Conservation (phyloP, 2,797 vertebrate species). For the Ptychadena robeensis region DNA sequence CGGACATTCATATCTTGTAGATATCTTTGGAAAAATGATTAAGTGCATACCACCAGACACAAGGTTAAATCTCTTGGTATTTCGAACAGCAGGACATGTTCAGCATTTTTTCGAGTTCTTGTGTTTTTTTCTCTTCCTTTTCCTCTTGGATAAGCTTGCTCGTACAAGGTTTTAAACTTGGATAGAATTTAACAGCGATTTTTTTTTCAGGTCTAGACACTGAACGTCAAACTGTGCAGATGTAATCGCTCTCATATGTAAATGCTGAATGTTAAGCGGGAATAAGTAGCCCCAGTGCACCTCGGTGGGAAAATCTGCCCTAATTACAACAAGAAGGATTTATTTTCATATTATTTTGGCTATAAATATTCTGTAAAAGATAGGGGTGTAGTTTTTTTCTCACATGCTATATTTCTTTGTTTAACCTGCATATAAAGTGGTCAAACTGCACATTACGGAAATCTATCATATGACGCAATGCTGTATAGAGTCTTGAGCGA, state of each 20-base stretch:
- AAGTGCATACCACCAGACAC: constrained; percentile 68
- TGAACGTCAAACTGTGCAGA: constrained; percentile 21
- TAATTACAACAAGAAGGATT: neutral
- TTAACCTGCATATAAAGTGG: neutral
- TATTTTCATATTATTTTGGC: neutral
- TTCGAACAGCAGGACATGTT: constrained; percentile 51
- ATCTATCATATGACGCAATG: neutral
- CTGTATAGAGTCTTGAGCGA: neutral
- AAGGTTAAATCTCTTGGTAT: constrained; percentile 42
- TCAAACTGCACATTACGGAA: neutral
- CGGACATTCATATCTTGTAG: constrained; percentile 75
- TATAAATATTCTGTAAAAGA: neutral
- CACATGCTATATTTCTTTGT: neutral
- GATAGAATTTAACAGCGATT: constrained; percentile 5
- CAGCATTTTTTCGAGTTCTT: constrained; percentile 8
- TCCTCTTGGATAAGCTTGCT: constrained; percentile 13
- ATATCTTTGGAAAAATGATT: constrained; percentile 74
- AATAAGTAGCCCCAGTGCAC: neutral
- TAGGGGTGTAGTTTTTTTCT: neutral
- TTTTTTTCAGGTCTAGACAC: constrained; percentile 31
- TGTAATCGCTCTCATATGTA: constrained; percentile 33
- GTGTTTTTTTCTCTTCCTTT: constrained; percentile 26
- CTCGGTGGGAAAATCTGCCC: neutral
- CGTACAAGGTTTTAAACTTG: constrained; percentile 21
- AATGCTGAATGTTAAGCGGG: neutral